Percentiles rank a stretch among this genome's conserved stretches.
These are phyloP conservation scores for Psylliodes chrysocephalus DNA, from an alignment of 2,888 invertebrate genomes.

Conservation along the genomic window DNA sequence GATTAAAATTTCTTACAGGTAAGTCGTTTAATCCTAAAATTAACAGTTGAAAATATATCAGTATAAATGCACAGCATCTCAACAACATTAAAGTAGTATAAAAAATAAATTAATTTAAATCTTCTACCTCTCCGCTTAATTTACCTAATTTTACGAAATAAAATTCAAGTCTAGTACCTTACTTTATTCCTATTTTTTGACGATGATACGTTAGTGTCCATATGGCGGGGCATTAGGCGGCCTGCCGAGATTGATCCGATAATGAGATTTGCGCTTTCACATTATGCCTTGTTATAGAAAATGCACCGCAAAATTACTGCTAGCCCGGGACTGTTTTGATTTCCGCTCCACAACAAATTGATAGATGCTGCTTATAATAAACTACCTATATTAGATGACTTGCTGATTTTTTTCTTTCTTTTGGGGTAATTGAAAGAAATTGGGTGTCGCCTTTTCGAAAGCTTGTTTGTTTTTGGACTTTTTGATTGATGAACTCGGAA, in stretches of 20 bases:
- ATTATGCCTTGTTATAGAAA: conserved; percentile 55
- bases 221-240: conserved; percentile 7
- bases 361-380: conserved; percentile 50
- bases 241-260: conserved; percentile 27
- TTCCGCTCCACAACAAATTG: conserved; percentile 48
- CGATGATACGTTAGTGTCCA: neutral
- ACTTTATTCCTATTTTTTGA: too few relatives aligned
- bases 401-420: conserved; percentile 32
- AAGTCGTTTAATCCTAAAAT: too few relatives aligned
- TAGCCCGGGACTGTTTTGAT: conserved; percentile 50
- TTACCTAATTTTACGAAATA: too few relatives aligned
- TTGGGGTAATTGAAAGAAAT: conserved; percentile 31
- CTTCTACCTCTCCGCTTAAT: too few relatives aligned
- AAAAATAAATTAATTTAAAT: too few relatives aligned
- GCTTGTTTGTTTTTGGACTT: conserved; percentile 25
- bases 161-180: too few relatives aligned
- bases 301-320: conserved; percentile 58
- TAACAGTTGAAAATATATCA: too few relatives aligned
- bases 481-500: conserved; percentile 27
- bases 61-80: too few relatives aligned
- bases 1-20: too few relatives aligned
- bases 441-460: conserved; percentile 27
- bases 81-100: too few relatives aligned
- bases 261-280: conserved; percentile 55
- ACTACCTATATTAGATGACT: conserved; percentile 45